Conservation (phyloP, 2,797 vertebrate species). For the Rhynchonycteris naso region DNA sequence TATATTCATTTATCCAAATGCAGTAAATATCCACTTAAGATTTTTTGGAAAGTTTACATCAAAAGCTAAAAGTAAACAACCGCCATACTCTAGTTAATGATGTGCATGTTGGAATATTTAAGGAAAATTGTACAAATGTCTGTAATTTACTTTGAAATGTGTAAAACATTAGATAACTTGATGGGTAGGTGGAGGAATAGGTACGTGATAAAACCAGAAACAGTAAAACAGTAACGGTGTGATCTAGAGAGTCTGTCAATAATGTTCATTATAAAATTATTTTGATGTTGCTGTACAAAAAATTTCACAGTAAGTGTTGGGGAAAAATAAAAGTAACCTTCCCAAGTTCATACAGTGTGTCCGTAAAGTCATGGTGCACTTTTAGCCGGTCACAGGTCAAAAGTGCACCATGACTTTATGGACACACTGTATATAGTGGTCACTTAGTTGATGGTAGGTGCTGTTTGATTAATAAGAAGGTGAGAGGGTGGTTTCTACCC, state of each 20-base stretch:
- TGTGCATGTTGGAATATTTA: background rate
- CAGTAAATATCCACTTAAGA: background rate
- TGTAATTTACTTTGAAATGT: slow-evolving; percentile 3
- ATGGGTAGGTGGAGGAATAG: background rate
- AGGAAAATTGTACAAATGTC: background rate
- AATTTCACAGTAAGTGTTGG: background rate
- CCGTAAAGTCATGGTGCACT: no score
- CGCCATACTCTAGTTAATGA: background rate
- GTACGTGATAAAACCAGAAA: background rate
- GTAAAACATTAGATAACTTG: background rate
- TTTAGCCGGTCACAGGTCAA: no score
- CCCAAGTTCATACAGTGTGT: background rate
- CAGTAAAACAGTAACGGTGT: background rate
- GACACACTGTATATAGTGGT: rapidly evolving
- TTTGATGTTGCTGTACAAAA: background rate
- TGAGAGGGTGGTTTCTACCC: background rate
- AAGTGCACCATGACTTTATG: no score
- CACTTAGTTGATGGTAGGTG: background rate
- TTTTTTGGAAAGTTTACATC: background rate
- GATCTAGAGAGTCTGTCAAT: background rate
- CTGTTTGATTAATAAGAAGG: background rate
- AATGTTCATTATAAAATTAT: background rate
- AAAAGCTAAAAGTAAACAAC: background rate
- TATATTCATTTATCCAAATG: background rate
- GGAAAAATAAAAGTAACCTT: background rate